These are phyloP conservation scores for Megatriorchis doriae DNA, from an alignment of 2,113 vertebrate species.

Conservation along the genomic window DNA sequence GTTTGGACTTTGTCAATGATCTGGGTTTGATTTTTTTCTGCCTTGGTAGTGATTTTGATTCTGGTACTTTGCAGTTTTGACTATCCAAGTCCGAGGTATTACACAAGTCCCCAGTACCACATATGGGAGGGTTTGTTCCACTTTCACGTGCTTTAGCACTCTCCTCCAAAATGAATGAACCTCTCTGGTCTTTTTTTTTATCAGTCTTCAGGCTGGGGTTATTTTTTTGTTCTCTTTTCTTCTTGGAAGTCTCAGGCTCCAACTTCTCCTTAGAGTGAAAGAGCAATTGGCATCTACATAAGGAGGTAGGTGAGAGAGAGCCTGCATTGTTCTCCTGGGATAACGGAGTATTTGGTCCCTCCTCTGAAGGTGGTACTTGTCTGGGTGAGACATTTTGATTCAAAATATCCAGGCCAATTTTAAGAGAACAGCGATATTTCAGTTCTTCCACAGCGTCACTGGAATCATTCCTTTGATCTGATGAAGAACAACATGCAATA, in stretches of 20 bases:
- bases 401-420: slow-evolving; percentile 66
- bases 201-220: background rate
- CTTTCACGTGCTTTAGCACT: rapidly evolving
- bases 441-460: slow-evolving; percentile 51
- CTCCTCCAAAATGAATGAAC: background rate
- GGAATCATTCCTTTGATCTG: background rate
- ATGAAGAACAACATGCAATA: rapidly evolving
- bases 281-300: rapidly evolving
- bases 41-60: rapidly evolving
- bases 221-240: rapidly evolving
- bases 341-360: rapidly evolving
- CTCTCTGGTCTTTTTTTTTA: background rate
- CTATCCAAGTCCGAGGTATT: rapidly evolving
- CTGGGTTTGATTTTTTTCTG: background rate
- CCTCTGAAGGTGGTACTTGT: background rate
- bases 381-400: rapidly evolving
- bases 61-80: rapidly evolving
- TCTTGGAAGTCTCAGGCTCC: background rate
- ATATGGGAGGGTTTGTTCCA: background rate
- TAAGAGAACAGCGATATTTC: slow-evolving; percentile 66
- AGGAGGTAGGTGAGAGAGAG: background rate
- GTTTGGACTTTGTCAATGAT: background rate
- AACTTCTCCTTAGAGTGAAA: rapidly evolving
- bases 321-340: background rate
- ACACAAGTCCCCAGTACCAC: rapidly evolving